Evolutionary conservation across 2,888 invertebrate genomes (phyloP), one percentile per base, ranked within the genome.

Genomic region (Sesamia inferens): DNA sequence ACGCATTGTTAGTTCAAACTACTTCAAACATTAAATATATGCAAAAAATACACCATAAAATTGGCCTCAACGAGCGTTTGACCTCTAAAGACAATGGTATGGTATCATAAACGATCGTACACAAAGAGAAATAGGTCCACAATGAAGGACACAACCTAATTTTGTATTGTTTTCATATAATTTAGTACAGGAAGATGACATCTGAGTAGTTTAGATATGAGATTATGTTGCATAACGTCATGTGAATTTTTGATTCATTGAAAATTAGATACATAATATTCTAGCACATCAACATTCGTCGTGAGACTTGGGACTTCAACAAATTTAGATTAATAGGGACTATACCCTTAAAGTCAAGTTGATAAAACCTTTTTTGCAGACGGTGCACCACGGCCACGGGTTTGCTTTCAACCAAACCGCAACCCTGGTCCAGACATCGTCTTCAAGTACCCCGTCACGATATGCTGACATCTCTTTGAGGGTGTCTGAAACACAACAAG

Each of bases 81-180:
- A 87, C 87, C 85, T 86, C 58, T 65, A 82, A 80, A 83, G 62
- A 87, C 87, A 87, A 87, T 85, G 51, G 79, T 4, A 71, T 79
- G 77, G 71, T 76, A 85, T 81, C 84, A 85, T 68, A 76, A 57
- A 73, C 70, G n/a, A 62, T 65, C 48, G 57, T 44, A 73, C 16
- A 88, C 82, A 86, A 84, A 82, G 86, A 79, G 69, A 78, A 84
- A 81, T 83, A 75, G 70, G 59, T 75, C 57, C 61, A 61, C 76
- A 71, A 74, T 77, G 83, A 83, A 87, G 88, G 87, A 58, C 70
- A 58, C 63, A 82, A 75, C 83, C 83, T 76, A 87, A 87, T 85
- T 87, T 79, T 39, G 76, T 71, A 83, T 87, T 88, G 87, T 87
- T 87, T 79, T 64, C 57, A 68, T 68, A 71, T 82, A 76, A 83